Base-by-base conservation (phyloP, 2,113 vertebrate genomes). In the Sebastes fasciatus region DNA sequence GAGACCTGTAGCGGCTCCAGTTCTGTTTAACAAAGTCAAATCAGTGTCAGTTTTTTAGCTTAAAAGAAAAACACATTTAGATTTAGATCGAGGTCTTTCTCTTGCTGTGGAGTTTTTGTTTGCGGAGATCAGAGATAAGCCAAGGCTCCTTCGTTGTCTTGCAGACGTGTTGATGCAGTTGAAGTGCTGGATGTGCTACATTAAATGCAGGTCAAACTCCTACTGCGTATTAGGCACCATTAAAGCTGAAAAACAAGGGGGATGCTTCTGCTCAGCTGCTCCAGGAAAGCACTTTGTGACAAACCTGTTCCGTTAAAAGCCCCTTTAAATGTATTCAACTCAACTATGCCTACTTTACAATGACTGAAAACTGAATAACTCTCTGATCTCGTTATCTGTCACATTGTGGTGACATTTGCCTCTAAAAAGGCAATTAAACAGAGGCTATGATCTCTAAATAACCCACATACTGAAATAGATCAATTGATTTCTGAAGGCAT, bases 361-460 rank as follows among this genome's bases (percentile, higher is more conserved):
- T 69, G 71, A 76, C 70, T 74, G 62, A 48, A 84, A 76, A 77
- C 65, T 46, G 68, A 90, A 70, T 45, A 66, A 73, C 49, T 71
- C 80, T 87, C 81, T 94, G 86, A 90, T 92, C 80, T 73, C 51
- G 16, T 85, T 70, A 45, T 86, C 79, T 80, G 79, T 86, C 80
- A 90, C 80, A 86, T 83, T 81, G 85, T n/a, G 70, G 63, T 94
- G 90, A 89, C 86, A 86, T 92, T 91, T 89, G 73, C 73, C 77
- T 90, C 83, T 86, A 74, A 86, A 86, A 84, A 85, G 83, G 74
- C 64, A 93, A 89, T 93, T 92, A 91, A 85, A 79, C 5, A 0
- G 4, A 34, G 58, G 65, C 79, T 89, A 26, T 82, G 88, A 92
- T 90, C 76, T 92, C 88, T 74, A 88, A 93, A 94, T 83, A 92